phyloP scores from a whole-genome alignment of 2,113 vertebrate species.

The Heloderma charlesbogerti region DNA sequence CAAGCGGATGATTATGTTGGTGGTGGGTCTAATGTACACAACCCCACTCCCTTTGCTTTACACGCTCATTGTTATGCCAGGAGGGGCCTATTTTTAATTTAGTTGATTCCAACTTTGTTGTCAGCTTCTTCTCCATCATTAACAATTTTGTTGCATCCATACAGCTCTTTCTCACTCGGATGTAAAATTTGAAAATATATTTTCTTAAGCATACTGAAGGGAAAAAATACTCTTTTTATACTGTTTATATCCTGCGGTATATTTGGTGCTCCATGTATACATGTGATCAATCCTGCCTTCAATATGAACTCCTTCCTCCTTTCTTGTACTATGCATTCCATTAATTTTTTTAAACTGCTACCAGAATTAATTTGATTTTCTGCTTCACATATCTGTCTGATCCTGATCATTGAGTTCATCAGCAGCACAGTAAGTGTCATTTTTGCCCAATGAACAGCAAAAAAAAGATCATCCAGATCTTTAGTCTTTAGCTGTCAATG shows the following conservation, averaged over 20 bases:
- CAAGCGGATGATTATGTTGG: neutral
- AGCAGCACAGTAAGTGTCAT: neutral
- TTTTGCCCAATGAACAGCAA: neutral
- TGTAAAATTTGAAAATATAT: neutral
- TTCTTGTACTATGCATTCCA: neutral
- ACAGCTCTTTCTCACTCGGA: neutral
- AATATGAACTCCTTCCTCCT: neutral
- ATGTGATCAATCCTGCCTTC: neutral
- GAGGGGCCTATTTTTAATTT: neutral
- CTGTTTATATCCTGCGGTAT: neutral
- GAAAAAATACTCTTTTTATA: neutral
- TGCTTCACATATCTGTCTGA: conserved; percentile 2
- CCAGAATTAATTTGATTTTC: conserved; percentile 31
- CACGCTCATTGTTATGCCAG: neutral
- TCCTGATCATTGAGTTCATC: conserved; percentile 15
- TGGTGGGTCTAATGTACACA: neutral
- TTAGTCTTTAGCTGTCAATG: neutral
- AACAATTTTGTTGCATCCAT: neutral
- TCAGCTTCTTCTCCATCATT: neutral
- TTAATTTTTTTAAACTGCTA: conserved; percentile 14
- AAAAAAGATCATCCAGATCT: neutral
- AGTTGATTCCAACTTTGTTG: neutral
- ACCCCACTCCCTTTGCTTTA: neutral
- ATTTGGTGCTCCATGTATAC: neutral
- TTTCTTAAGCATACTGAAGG: neutral